Base-by-base conservation (phyloP, 1,140 invertebrate species). In the Drosophila mayri region DNA sequence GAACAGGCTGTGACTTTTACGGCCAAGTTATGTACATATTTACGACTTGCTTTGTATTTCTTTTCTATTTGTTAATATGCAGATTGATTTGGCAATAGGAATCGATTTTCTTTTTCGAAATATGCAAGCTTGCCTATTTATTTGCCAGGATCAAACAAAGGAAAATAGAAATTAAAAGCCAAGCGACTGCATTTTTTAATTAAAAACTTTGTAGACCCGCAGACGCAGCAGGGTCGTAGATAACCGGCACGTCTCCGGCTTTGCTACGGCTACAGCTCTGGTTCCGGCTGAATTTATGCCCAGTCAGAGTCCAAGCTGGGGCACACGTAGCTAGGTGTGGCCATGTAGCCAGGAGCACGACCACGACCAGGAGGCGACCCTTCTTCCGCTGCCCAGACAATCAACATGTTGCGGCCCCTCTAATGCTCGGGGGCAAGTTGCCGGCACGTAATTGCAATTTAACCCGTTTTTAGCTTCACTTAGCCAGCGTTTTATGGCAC, bases 11-110 rank as follows among this genome's bases (percentile, higher is more conserved):
- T 55, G 41, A 46, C 18, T 41, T 41, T 22, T 32, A 32, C 30
- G 30, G 3, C 66, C 47, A 84, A 84, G 66, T 85, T 85, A 84
- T 84, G 81, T 85, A 74, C 82, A 81, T 84, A 84, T 77, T 77
- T 85, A 68, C 49, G 12, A 32, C 43, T 37, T 62, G 43, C 44
- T 54, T 63, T 55, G 22, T 55, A 50, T 22, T 60, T 46, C 37
- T 22, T 40, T 57, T 11, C 22, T 1, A 57, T 55, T 76, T 79
- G 78, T 76, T 59, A 82, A 81, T 84, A 85, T 84, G 81, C 81
- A 84, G 81, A 84, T 84, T 84, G 81, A 85, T 84, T 84, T 81
- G 47, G n/a, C 67, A 72, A 72, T 72, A 11, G 25, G 30, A 60
- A 73, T 72, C 70, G 50, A 71, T 62, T 50, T 50, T 52, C 14